Conservation (phyloP, 2,888 invertebrate genomes). For the Synanthedon formicaeformis region DNA sequence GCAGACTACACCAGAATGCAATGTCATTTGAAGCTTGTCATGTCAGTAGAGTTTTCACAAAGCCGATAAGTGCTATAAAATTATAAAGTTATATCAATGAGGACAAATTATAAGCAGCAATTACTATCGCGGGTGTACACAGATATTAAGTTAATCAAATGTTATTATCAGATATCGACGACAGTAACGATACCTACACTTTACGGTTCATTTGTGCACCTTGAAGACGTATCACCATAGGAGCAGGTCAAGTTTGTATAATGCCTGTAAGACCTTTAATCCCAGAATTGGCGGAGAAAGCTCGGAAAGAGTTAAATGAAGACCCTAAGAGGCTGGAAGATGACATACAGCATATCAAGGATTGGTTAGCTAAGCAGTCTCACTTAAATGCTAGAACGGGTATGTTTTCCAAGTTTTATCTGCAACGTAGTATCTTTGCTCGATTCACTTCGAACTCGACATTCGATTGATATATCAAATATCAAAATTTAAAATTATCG, state of each 20-base stretch:
- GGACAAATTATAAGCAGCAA: neutral
- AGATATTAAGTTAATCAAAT: neutral
- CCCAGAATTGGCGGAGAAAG: constrained; percentile 32
- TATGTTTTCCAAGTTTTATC: constrained; percentile 11
- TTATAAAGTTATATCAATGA: no score
- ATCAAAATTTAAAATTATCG: no score
- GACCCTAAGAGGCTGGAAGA: constrained; percentile 30
- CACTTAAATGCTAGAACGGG: constrained; percentile 49
- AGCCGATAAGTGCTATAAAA: no score
- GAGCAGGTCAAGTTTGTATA: constrained; percentile 2
- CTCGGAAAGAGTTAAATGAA: constrained; percentile 61
- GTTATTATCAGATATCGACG: neutral
- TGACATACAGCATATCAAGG: constrained; percentile 43
- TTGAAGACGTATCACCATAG: neutral
- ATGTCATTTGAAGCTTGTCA: no score
- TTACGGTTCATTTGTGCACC: no score
- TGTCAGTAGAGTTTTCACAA: no score
- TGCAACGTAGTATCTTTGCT: no score
- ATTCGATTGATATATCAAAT: no score
- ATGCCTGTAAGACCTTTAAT: constrained; percentile 35
- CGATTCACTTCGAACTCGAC: no score
- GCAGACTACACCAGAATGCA: no score
- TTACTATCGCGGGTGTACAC: neutral
- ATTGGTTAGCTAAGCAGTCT: constrained; percentile 53
- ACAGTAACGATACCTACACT: neutral